Percentiles rank a stretch among this genome's conserved stretches.
Conservation (phyloP, 2,113 vertebrate species). For the Nipponia nippon region DNA sequence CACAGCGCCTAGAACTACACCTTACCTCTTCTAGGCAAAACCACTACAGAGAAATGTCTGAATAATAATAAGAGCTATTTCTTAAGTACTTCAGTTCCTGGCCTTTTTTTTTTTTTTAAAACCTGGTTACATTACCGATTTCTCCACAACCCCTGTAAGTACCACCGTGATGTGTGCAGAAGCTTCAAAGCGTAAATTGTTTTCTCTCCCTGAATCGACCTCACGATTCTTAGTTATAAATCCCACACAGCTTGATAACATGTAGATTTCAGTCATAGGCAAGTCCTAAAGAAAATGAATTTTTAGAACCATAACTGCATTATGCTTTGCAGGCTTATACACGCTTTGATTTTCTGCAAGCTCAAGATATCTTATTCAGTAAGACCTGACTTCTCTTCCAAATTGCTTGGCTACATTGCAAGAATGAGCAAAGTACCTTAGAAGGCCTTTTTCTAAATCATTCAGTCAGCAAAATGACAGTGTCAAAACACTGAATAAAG, state of each 20-base stretch:
- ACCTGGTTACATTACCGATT: background rate
- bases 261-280: background rate
- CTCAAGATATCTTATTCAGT: background rate
- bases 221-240: background rate
- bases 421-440: background rate
- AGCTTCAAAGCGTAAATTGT: background rate
- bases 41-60: background rate
- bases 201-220: background rate
- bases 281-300: background rate
- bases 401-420: background rate
- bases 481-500: background rate
- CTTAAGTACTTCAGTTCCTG: background rate
- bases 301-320: background rate
- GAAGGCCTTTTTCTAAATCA: background rate
- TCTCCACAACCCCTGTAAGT: background rate
- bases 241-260: background rate
- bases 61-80: background rate
- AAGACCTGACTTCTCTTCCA: background rate
- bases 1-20: background rate
- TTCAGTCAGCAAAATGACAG: background rate
- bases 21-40: background rate
- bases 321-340: background rate
- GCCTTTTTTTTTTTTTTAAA: background rate
- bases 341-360: background rate
- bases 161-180: accelerated